Evolutionary conservation across 2,888 invertebrate species (phyloP).

Genomic region (Rhynchonema sp.): DNA sequence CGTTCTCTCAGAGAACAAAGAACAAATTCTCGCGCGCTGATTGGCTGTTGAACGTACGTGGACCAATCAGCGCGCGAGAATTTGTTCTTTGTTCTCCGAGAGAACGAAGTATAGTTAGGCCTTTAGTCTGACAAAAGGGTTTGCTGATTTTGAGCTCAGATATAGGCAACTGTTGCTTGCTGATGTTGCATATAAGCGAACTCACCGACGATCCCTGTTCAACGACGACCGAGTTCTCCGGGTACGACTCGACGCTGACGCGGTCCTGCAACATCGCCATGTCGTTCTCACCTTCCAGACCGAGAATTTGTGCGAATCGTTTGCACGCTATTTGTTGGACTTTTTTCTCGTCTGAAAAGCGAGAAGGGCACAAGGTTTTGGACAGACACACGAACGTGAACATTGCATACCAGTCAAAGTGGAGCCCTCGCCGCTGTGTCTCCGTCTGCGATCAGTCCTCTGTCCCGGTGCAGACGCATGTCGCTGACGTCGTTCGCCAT

Average conservation of each 20-base stretch:
- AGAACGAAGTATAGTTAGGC: too few species aligned
- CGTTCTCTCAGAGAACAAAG: too few species aligned
- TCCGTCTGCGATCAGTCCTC: not conserved
- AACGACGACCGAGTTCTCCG: conserved; percentile 1
- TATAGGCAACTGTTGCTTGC: too few species aligned
- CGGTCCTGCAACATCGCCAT: not conserved
- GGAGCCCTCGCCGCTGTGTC: not conserved
- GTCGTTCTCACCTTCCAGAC: not conserved
- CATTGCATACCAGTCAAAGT: too few species aligned
- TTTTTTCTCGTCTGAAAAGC: not conserved
- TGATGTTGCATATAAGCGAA: too few species aligned
- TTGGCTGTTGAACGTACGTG: not conserved
- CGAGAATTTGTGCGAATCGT: not conserved
- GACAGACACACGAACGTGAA: too few species aligned
- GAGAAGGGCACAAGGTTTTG: not conserved
- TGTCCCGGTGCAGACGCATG: not conserved
- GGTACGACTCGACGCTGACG: conserved; percentile 2
- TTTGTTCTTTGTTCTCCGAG: too few species aligned
- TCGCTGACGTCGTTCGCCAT: too few species aligned
- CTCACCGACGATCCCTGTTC: conserved; percentile 3
- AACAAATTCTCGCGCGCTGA: not conserved
- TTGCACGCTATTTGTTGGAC: not conserved
- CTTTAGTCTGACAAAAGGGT: too few species aligned
- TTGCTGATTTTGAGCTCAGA: too few species aligned
- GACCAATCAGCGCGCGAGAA: too few species aligned